A percentile compares a stretch with the other conserved stretches of the same genome.
These are phyloP conservation scores for Mus musculus DNA, from an alignment of 2,113 vertebrate genomes.

Conservation along the genomic window DNA sequence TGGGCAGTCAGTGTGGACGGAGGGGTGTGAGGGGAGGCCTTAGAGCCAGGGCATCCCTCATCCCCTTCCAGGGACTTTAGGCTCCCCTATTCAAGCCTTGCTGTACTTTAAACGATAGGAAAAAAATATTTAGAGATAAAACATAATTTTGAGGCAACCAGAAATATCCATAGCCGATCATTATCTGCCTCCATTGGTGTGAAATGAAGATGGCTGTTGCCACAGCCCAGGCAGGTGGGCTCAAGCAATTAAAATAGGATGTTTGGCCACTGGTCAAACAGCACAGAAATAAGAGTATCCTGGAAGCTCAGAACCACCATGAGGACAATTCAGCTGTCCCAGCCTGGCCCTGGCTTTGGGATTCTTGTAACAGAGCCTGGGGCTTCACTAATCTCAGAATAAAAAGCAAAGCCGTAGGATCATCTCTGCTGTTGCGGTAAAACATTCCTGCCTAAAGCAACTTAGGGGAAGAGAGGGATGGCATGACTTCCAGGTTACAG, in stretches of 20 bases:
- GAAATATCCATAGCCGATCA: constrained; percentile 37
- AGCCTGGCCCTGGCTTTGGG: neutral
- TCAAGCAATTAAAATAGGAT: neutral
- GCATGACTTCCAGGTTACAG: neutral
- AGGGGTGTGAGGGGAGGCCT: accelerated
- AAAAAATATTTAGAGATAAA: constrained; percentile 34
- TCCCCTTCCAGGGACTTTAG: no score
- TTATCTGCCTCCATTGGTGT: neutral
- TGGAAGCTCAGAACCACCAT: neutral
- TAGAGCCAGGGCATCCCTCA: neutral
- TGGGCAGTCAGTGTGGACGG: neutral
- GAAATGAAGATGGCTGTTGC: constrained; percentile 4
- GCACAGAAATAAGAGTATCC: neutral
- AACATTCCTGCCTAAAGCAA: neutral
- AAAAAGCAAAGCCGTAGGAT: neutral
- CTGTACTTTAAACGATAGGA: neutral
- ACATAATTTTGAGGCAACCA: constrained; percentile 41
- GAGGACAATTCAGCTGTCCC: accelerated
- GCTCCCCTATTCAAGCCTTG: neutral
- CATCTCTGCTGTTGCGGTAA: neutral
- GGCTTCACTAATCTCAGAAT: neutral
- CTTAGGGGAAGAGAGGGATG: neutral
- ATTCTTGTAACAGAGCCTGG: neutral
- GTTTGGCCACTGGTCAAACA: constrained; percentile 22
- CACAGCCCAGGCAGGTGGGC: constrained; percentile 33